These are phyloP conservation scores for Periophthalmus magnuspinnatus DNA, from an alignment of 2,797 vertebrate genomes.

Conservation along the genomic window DNA sequence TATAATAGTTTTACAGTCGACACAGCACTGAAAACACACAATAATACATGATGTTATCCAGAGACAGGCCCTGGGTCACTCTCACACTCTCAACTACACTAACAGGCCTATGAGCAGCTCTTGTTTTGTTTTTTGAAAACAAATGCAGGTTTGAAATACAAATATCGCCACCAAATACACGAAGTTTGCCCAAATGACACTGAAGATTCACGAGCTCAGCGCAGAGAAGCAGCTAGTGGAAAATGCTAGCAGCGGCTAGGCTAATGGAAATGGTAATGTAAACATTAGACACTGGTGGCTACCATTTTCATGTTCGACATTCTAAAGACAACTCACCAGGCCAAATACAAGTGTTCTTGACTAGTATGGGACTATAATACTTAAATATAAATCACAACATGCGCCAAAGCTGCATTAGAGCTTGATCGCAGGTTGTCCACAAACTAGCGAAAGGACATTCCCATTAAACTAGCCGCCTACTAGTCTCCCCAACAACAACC, in stretches of 20 bases:
- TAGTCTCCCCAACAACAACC: conserved; percentile 38
- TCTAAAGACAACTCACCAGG: accelerated
- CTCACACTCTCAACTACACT: not conserved
- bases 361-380: accelerated
- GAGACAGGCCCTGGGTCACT: not conserved
- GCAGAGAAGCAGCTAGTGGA: conserved; percentile 10
- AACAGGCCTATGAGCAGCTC: not conserved
- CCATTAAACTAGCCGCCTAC: conserved; percentile 46
- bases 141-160: not conserved
- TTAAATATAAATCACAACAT: not conserved
- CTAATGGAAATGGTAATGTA: conserved; percentile 56
- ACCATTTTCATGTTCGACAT: not conserved
- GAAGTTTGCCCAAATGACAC: not conserved
- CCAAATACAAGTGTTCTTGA: accelerated
- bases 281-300: conserved; percentile 46
- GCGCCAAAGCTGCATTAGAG: conserved; percentile 17
- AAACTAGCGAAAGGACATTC: conserved; percentile 43
- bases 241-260: conserved; percentile 37
- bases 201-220: not conserved
- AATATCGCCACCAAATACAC: not conserved
- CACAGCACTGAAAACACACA: not conserved
- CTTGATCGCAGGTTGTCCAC: conserved; percentile 28
- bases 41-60: not conserved
- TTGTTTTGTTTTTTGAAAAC: not conserved
- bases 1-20: not conserved